Percentiles rank a stretch among this genome's conserved stretches.
phyloP scores from a whole-genome alignment of 2,888 invertebrate genomes.

The Hirtodrosophila trivittata region DNA sequence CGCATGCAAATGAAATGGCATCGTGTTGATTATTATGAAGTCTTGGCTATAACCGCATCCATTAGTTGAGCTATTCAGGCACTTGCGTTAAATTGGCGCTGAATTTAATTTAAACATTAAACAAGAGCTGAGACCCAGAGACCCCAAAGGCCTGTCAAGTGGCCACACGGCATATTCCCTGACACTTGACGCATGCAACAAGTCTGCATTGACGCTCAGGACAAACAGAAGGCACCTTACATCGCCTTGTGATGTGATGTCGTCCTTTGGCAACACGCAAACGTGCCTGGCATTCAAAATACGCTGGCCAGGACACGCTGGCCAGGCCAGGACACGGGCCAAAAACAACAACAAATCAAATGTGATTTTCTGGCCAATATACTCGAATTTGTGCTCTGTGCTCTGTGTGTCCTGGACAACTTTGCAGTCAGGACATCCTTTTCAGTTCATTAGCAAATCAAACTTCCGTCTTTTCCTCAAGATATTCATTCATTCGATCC shows the following conservation, averaged over 20 bases:
- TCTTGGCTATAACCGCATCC: constrained; percentile 23
- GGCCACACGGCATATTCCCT: constrained; percentile 13
- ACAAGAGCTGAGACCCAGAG: constrained; percentile 1
- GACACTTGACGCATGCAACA: constrained; percentile 64
- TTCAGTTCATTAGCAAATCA: constrained; percentile 80
- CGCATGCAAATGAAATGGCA: constrained; percentile 82
- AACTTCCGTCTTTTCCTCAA: constrained; percentile 71
- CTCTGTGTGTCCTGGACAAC: constrained; percentile 16
- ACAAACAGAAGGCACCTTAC: constrained; percentile 56
- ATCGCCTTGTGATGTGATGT: constrained; percentile 20
- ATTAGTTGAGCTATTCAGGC: constrained; percentile 26
- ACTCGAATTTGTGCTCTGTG: constrained; percentile 19
- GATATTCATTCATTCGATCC: constrained; percentile 53
- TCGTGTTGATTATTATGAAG: constrained; percentile 44
- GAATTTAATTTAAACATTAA: constrained; percentile 66
- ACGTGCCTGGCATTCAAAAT: constrained; percentile 70
- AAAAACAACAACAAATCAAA: constrained; percentile 60
- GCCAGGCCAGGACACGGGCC: constrained; percentile 16
- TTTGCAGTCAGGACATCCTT: constrained; percentile 54
- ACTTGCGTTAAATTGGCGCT: constrained; percentile 51
- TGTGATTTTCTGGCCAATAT: constrained; percentile 78
- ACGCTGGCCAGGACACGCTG: constrained; percentile 19
- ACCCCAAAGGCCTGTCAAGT: constrained; percentile 22
- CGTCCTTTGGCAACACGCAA: constrained; percentile 70
- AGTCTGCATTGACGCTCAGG: constrained; percentile 35